phyloP scores from a whole-genome alignment of 2,888 invertebrate genomes.

The Microlaimidae sp. region DNA sequence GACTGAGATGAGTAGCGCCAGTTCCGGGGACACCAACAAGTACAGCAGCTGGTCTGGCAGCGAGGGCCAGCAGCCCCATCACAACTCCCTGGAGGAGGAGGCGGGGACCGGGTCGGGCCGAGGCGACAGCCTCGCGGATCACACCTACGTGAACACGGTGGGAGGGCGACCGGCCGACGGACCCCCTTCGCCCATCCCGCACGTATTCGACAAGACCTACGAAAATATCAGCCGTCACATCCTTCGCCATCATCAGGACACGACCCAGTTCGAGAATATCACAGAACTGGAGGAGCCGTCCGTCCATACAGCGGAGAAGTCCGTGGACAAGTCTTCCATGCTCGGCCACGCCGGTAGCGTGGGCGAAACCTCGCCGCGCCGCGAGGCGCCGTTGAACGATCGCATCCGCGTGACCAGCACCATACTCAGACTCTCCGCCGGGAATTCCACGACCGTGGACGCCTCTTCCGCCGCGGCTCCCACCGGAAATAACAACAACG shows the following conservation, averaged over 20 bases:
- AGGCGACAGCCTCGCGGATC: neutral
- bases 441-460: too few species aligned
- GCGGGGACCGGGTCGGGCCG: neutral
- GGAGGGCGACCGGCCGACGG: neutral
- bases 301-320: too few species aligned
- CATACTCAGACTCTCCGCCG: too few species aligned
- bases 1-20: conserved; percentile 4
- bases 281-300: conserved; percentile 1
- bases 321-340: too few species aligned
- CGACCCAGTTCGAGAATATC: conserved; percentile 9
- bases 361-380: too few species aligned
- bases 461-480: too few species aligned
- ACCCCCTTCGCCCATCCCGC: neutral
- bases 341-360: too few species aligned
- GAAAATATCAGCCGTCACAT: neutral
- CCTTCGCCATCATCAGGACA: neutral
- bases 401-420: too few species aligned
- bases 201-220: conserved; percentile 2
- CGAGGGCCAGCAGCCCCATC: conserved; percentile 4
- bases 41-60: conserved; percentile 15
- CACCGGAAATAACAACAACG: too few species aligned
- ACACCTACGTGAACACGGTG: conserved; percentile 11
- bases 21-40: neutral
- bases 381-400: too few species aligned
- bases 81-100: neutral